Percentiles rank a stretch among this genome's conserved stretches.
phyloP scores from a whole-genome alignment of 2,888 invertebrate species.

The Nesidiocoris tenuis region DNA sequence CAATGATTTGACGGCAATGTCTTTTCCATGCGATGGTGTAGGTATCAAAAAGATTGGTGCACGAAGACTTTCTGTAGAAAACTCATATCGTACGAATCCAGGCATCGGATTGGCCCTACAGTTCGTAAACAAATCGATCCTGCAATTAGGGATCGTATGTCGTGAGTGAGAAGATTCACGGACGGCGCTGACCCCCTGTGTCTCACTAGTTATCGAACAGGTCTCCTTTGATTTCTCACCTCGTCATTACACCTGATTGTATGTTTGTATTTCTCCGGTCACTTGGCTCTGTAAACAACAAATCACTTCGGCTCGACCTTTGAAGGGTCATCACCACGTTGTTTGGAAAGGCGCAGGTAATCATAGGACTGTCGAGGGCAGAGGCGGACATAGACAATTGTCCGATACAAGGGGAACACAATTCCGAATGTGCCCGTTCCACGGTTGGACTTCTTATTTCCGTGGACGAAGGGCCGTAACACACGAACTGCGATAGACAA shows the following conservation, averaged over 20 bases:
- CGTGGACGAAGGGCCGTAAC: too few relatives aligned
- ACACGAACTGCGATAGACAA: too few relatives aligned
- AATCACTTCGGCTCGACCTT: neutral
- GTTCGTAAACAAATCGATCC: neutral
- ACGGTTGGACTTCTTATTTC: neutral
- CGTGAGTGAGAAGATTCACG: slow-evolving; percentile 8
- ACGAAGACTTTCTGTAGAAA: too few relatives aligned
- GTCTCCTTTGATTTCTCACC: slow-evolving; percentile 9
- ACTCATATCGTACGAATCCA: too few relatives aligned
- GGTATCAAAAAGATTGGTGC: too few relatives aligned
- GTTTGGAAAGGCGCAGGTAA: neutral
- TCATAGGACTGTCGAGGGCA: neutral
- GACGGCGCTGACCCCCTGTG: neutral
- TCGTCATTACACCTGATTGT: slow-evolving; percentile 27
- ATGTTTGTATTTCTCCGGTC: slow-evolving; percentile 22
- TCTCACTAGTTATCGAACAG: neutral
- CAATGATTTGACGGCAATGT: too few relatives aligned
- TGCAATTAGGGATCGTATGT: neutral
- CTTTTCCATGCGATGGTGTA: too few relatives aligned
- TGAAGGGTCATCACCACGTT: neutral
- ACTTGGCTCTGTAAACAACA: slow-evolving; percentile 17
- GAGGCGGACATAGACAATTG: neutral
- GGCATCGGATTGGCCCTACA: too few relatives aligned
- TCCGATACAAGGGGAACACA: neutral
- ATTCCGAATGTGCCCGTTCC: neutral